Evolutionary conservation across 1,140 invertebrate species (phyloP), one percentile per base, ranked within the genome.

Genomic region (Pteromalus puparum): DNA sequence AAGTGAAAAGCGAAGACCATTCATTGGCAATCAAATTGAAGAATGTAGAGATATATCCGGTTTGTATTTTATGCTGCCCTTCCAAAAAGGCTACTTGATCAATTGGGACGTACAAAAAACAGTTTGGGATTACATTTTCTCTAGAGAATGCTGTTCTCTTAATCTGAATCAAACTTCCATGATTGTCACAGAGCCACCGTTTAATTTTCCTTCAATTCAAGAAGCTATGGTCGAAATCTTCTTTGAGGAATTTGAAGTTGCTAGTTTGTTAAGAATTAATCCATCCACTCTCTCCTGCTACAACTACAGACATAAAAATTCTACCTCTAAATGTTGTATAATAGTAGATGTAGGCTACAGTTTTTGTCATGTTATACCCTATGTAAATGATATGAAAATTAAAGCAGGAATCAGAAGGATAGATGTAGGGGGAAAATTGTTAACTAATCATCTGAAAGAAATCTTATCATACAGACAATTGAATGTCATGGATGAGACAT

Each of bases 401-500:
- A 95, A 95, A 88, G 94, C 97, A 88, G 96, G 95, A 26, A 96
- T 98, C 79, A 93, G 95, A 87, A 95, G 99, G 87, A 96, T 99
- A 82, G 97, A 99, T 94, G 95, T 99, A 85, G 99, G 99, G 13
- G 99, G 99, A 0, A 99, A 99, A 94, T 94, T 98, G 7, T 92
- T 99, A 74, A 99, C 99, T 0, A 99, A 99, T 94, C 98, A 99
- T 93, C 93, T 99, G 53, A 99, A 99, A 91, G 99, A 99, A 92
- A 96, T 99, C 13, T 97, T 99, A 85, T 99, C 99, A 0, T 99
- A 99, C 90, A 94, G 98, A 61, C 98, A 99, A 89, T 93, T 99
- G 24, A 97, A 99, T 94, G 98, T 99, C 0, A 98, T 99, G 97
- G 99, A 99, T 91, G 99, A 99, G 93, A 99, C 98, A 0, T 99